phyloP scores from a whole-genome alignment of 30 jellyfish, hydroid and myxozoan species.

The Hydractinia symbiolongicarpus region DNA sequence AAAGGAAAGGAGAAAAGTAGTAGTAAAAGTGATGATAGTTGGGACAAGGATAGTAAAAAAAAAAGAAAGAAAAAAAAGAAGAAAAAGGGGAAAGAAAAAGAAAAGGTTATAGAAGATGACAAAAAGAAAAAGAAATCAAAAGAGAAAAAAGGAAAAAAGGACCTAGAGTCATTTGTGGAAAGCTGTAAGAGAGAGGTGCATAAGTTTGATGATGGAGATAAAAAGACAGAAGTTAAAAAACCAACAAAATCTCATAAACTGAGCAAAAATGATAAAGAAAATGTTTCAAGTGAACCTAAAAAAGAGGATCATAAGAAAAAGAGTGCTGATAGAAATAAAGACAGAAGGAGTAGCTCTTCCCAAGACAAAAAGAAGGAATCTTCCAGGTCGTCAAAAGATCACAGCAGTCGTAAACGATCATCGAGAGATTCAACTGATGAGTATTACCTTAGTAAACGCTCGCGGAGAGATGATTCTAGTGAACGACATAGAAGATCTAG shows the following conservation, averaged over 20 bases:
- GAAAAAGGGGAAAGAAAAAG: conserved; percentile 9
- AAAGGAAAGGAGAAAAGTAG: conserved; percentile 25
- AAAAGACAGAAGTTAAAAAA: background rate
- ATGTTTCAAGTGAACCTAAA: background rate
- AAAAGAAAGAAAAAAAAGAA: conserved; percentile 12
- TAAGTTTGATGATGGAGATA: conserved; percentile 17
- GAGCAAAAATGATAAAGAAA: conserved; percentile 12
- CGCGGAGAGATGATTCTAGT: too few species aligned
- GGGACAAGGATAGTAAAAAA: conserved; percentile 14
- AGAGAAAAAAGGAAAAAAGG: conserved; percentile 28
- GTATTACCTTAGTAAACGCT: background rate
- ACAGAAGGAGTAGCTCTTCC: background rate
- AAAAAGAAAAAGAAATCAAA: conserved; percentile 23
- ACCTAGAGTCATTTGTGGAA: background rate
- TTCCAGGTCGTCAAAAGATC: background rate
- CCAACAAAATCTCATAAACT: background rate
- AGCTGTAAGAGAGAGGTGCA: conserved; percentile 7
- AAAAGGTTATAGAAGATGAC: conserved; percentile 16
- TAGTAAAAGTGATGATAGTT: conserved; percentile 13
- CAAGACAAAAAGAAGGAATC: too few species aligned
- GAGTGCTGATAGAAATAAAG: background rate
- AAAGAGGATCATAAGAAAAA: conserved; percentile 1
- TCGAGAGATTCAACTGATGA: background rate
- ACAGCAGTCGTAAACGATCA: conserved; percentile 11
- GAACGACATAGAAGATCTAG: too few species aligned